A percentile compares a stretch with the other conserved stretches of the same genome.
These are phyloP conservation scores for Napeogenes sylphis DNA, from an alignment of 2,888 invertebrate genomes.

Conservation along the genomic window DNA sequence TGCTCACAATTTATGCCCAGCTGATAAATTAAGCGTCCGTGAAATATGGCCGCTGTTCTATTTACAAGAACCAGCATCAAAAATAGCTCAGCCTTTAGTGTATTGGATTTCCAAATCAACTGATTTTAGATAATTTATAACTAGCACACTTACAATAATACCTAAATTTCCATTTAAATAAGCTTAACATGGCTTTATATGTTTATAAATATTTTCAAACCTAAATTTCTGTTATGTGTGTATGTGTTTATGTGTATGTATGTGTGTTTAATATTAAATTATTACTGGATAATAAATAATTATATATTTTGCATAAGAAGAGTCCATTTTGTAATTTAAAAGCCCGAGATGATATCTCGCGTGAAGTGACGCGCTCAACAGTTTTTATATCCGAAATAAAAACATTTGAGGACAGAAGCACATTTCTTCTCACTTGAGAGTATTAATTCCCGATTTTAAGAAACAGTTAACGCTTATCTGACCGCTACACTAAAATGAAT, in stretches of 20 bases:
- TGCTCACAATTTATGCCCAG: conserved; percentile 68
- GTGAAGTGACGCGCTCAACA: conserved; percentile 35
- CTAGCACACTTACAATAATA: too few relatives aligned
- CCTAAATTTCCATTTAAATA: too few relatives aligned
- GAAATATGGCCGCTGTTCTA: conserved; percentile 52
- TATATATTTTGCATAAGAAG: neutral
- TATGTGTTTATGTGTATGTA: too few relatives aligned
- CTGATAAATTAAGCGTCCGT: conserved; percentile 72
- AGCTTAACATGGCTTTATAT: too few relatives aligned
- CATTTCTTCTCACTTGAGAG: conserved; percentile 29
- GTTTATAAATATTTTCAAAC: too few relatives aligned
- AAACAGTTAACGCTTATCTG: conserved; percentile 29
- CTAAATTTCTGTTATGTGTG: too few relatives aligned
- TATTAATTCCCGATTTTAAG: conserved; percentile 27
- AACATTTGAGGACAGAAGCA: conserved; percentile 33
- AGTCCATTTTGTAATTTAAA: conserved; percentile 10
- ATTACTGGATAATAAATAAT: neutral
- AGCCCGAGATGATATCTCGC: conserved; percentile 30
- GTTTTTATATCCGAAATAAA: conserved; percentile 35
- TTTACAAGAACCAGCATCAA: conserved; percentile 10
- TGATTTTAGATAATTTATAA: too few relatives aligned
- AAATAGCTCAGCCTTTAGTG: neutral
- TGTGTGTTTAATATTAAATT: too few relatives aligned
- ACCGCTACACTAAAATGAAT: conserved; percentile 19
- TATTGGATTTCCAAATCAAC: neutral